Percentiles rank a stretch among this genome's conserved stretches.
phyloP scores from a whole-genome alignment of 2,113 vertebrate genomes.

The Zosterops borbonicus region DNA sequence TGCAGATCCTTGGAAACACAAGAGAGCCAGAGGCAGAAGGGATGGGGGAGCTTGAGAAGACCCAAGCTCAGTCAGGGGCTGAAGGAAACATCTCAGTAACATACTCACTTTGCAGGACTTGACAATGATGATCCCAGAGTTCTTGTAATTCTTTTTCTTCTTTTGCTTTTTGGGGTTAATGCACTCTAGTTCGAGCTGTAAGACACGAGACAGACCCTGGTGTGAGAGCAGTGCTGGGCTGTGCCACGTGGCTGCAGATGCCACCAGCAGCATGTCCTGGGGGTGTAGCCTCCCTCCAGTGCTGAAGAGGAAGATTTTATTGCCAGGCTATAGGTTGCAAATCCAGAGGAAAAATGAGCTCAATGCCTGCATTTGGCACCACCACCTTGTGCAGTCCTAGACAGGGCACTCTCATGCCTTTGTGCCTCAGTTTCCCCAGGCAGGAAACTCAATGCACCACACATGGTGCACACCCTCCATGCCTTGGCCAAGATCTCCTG shows the following conservation, averaged over 20 bases:
- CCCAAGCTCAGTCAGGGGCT: fast-evolving
- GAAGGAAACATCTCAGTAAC: not conserved
- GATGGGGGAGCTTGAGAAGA: fast-evolving
- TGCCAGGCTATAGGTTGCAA: not conserved
- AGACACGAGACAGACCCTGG: fast-evolving
- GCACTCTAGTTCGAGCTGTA: slow-evolving; percentile 94
- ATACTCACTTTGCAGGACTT: slow-evolving; percentile 90
- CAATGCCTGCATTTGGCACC: not conserved
- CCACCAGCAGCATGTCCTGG: not conserved
- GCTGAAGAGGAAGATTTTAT: not conserved
- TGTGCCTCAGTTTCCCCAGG: not conserved
- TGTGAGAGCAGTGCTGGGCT: not conserved
- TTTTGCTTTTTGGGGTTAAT: slow-evolving; percentile 98
- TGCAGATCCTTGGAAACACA: not conserved
- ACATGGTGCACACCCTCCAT: fast-evolving
- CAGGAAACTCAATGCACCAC: not conserved
- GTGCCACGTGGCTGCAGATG: not conserved
- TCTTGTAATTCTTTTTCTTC: slow-evolving; percentile 97
- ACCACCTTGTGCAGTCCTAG: not conserved
- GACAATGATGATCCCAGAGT: slow-evolving; percentile 91
- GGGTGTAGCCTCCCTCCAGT: not conserved
- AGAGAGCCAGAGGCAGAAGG: not conserved
- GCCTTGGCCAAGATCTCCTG: not conserved
- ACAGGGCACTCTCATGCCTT: not conserved
- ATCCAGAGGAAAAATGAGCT: not conserved